These are phyloP conservation scores for Guaruba guarouba DNA, from an alignment of 2,113 vertebrate species.

Conservation along the genomic window DNA sequence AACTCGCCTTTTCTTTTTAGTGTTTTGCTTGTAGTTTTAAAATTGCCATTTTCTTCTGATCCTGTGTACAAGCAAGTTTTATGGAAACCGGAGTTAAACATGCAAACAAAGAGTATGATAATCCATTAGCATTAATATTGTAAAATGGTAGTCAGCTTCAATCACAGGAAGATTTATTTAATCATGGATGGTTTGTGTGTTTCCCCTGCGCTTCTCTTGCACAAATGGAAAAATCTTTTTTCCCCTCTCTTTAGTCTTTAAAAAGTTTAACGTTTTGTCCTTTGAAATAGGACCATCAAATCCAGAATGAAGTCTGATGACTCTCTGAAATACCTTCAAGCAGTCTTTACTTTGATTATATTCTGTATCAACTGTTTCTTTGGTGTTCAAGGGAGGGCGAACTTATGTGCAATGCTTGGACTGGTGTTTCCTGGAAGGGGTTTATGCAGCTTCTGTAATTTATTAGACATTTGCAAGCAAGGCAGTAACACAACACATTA, in stretches of 20 bases:
- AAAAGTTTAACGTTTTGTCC: background rate
- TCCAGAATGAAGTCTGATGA: background rate
- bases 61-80: slow-evolving; percentile 50
- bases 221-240: slow-evolving; percentile 49
- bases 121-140: slow-evolving; percentile 79
- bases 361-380: background rate
- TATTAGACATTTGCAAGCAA: slow-evolving; percentile 33
- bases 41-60: slow-evolving; percentile 58
- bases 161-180: slow-evolving; percentile 73
- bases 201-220: background rate
- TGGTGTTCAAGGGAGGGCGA: background rate
- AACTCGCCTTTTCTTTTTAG: background rate
- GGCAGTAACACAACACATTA: slow-evolving; percentile 44
- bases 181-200: slow-evolving; percentile 68
- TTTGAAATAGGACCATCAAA: background rate
- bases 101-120: slow-evolving; percentile 62
- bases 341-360: background rate
- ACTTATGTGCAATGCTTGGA: background rate
- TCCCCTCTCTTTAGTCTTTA: background rate
- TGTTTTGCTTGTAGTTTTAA: slow-evolving; percentile 14
- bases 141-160: slow-evolving; percentile 74
- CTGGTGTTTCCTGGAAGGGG: slow-evolving; percentile 36
- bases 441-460: slow-evolving; percentile 40
- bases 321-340: slow-evolving; percentile 21
- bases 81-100: slow-evolving; percentile 67